Conservation (phyloP, 1,140 invertebrate species). For the Hirudo medicinalis region DNA sequence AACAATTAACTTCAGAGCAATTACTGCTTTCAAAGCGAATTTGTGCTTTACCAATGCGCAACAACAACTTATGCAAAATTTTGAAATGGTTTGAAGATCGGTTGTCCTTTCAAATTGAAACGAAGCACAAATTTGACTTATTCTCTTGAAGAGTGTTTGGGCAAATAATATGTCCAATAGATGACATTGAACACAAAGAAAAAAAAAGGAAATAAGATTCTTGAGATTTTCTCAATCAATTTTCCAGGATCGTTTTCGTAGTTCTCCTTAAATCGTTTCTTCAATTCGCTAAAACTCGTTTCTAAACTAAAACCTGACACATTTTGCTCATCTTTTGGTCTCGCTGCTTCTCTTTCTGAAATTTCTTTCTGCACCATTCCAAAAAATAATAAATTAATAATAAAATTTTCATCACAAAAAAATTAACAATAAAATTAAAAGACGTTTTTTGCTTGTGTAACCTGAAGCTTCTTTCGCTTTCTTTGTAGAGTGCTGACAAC, state of each 20-base stretch:
- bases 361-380: too few species aligned
- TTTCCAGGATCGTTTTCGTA: slow-evolving; percentile 31
- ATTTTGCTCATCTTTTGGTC: neutral
- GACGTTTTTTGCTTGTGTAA: neutral
- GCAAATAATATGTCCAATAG: slow-evolving; percentile 55
- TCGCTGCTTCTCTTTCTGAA: neutral
- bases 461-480: slow-evolving; percentile 21
- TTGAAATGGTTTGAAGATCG: too few species aligned
- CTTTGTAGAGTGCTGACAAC: slow-evolving; percentile 32
- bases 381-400: too few species aligned
- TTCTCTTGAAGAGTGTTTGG: neutral
- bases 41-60: too few species aligned
- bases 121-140: neutral
- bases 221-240: slow-evolving; percentile 57
- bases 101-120: too few species aligned
- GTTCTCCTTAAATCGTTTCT: neutral
- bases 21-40: too few species aligned
- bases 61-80: too few species aligned
- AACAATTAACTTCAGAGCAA: too few species aligned
- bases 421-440: too few species aligned
- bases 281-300: neutral
- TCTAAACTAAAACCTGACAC: slow-evolving; percentile 1
- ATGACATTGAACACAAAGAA: slow-evolving; percentile 66
- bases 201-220: slow-evolving; percentile 68
- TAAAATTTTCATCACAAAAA: too few species aligned